A percentile compares a stretch with the other conserved stretches of the same genome.
These are phyloP conservation scores for Drosophila eugracilis DNA, from an alignment of 1,140 invertebrate genomes.

Conservation along the genomic window DNA sequence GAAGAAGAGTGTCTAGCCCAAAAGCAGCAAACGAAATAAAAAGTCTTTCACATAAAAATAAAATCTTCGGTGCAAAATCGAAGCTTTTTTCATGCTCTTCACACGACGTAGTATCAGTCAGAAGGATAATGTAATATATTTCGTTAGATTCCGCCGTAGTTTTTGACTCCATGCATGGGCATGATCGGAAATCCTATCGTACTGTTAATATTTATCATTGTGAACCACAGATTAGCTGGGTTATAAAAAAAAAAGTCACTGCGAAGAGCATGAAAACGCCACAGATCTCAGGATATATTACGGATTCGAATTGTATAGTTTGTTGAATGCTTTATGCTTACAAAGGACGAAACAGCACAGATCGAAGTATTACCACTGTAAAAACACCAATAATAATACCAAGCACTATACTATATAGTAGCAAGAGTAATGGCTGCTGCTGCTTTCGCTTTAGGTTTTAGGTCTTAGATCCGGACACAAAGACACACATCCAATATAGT, in stretches of 20 bases:
- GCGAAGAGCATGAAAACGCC: slow-evolving; percentile 38
- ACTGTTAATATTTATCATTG: slow-evolving; percentile 29
- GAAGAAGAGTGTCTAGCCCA: slow-evolving; percentile 33
- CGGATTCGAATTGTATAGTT: slow-evolving; percentile 22
- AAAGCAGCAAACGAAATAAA: slow-evolving; percentile 20
- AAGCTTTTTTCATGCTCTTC: slow-evolving; percentile 48
- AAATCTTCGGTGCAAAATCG: slow-evolving; percentile 32
- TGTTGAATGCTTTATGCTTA: slow-evolving; percentile 35
- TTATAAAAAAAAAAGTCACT: slow-evolving; percentile 10
- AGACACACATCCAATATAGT: slow-evolving; percentile 24
- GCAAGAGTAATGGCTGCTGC: slow-evolving; percentile 22
- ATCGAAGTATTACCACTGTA: slow-evolving; percentile 19
- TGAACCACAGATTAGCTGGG: slow-evolving; percentile 45
- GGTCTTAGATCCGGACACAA: slow-evolving; percentile 34
- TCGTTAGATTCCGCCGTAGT: slow-evolving; percentile 20
- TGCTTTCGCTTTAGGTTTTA: slow-evolving; percentile 39
- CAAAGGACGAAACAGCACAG: slow-evolving; percentile 9
- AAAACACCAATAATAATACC: slow-evolving; percentile 24
- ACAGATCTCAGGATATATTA: slow-evolving; percentile 46
- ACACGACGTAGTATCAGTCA: slow-evolving; percentile 28
- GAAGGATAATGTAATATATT: slow-evolving; percentile 40
- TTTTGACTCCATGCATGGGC: slow-evolving; percentile 55
- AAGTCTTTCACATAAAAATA: slow-evolving; percentile 1
- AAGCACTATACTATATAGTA: slow-evolving; percentile 25
- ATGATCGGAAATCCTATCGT: slow-evolving; percentile 37